These are phyloP conservation scores for Montipora foliosa DNA, from an alignment of 64 coral and sea anemone species.

Conservation along the genomic window DNA sequence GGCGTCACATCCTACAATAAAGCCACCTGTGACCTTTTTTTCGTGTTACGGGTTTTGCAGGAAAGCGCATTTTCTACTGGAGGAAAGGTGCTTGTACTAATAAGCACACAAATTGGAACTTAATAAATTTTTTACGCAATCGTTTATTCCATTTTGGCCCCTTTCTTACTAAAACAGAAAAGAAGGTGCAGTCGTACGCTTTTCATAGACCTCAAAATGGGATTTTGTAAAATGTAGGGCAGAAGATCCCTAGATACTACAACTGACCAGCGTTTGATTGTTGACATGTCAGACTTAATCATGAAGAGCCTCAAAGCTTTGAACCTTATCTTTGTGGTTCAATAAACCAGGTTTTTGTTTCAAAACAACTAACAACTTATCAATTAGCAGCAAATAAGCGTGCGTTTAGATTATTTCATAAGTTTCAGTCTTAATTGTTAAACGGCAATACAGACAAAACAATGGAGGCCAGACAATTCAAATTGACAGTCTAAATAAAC, in stretches of 20 bases:
- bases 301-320: not conserved
- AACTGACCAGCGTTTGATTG: not conserved
- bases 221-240: not conserved
- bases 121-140: conserved; percentile 23
- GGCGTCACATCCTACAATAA: conserved; percentile 44
- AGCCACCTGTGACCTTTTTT: conserved; percentile 39
- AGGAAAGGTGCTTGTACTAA: conserved; percentile 30
- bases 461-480: not conserved
- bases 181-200: not conserved
- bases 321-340: conserved; percentile 5
- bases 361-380: not conserved
- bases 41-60: conserved; percentile 15
- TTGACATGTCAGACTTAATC: not conserved
- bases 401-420: not conserved
- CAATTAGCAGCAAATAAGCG: not conserved
- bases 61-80: conserved; percentile 16
- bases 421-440: not conserved
- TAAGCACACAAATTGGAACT: conserved; percentile 16
- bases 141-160: not conserved
- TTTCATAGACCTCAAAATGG: not conserved
- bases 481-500: not conserved
- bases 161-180: not conserved
- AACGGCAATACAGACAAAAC: not conserved
- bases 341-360: not conserved
- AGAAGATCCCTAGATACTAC: not conserved